Percentiles rank a stretch among this genome's conserved stretches.
Evolutionary conservation across 2,113 vertebrate species (phyloP).

Genomic region (Oncorhynchus clarkii): DNA sequence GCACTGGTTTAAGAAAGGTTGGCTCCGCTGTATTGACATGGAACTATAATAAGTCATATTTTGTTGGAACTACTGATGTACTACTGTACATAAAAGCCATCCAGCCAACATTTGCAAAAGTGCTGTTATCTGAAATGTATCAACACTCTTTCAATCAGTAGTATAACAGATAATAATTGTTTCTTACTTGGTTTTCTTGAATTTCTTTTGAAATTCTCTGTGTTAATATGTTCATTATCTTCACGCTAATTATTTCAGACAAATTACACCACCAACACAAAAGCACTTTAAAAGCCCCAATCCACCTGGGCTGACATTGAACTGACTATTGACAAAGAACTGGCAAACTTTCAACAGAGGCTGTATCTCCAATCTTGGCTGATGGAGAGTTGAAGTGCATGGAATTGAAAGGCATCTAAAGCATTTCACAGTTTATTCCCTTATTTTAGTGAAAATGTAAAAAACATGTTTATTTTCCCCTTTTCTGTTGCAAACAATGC

Average conservation of each 20-base stretch:
- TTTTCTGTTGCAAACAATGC: conserved; percentile 20
- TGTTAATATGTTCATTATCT: too few species aligned
- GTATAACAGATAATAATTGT: too few species aligned
- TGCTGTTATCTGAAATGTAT: too few species aligned
- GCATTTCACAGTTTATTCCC: neutral
- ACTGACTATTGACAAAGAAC: neutral
- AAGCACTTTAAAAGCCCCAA: neutral
- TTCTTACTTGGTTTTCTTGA: too few species aligned
- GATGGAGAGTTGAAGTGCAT: neutral
- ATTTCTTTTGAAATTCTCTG: too few species aligned
- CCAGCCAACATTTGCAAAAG: too few species aligned
- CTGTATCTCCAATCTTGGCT: neutral
- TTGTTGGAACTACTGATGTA: neutral
- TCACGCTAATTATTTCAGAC: neutral
- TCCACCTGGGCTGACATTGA: neutral
- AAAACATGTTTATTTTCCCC: neutral
- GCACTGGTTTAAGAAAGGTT: too few species aligned
- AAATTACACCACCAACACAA: neutral
- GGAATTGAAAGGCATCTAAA: neutral
- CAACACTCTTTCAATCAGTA: too few species aligned
- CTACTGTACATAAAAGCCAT: neutral
- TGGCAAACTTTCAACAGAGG: neutral
- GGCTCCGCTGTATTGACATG: neutral
- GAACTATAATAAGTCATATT: conserved; percentile 3
- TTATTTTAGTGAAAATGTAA: neutral